These are phyloP conservation scores for Chloebia gouldiae DNA, from an alignment of 2,113 vertebrate species.

Conservation along the genomic window DNA sequence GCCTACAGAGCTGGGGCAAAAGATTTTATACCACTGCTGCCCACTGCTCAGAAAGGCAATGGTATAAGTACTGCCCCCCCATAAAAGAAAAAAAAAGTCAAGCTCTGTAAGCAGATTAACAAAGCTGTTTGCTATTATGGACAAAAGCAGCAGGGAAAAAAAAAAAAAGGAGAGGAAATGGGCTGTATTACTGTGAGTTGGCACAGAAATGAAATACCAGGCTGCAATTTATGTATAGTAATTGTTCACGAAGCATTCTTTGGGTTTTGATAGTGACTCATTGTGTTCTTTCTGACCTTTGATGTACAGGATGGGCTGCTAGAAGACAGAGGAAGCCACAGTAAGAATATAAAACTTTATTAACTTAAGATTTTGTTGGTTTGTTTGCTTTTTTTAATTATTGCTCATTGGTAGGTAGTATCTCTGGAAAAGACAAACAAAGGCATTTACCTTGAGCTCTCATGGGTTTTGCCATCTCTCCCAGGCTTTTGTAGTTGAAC, in stretches of 20 bases:
- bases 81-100: background rate
- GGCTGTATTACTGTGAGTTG: slow-evolving; percentile 56
- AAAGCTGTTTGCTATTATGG: slow-evolving; percentile 68
- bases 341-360: slow-evolving; percentile 66
- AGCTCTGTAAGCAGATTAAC: slow-evolving; percentile 56
- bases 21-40: background rate
- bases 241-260: slow-evolving; percentile 67
- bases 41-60: background rate
- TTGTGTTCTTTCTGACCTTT: slow-evolving; percentile 71
- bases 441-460: background rate
- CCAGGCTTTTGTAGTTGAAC: slow-evolving; percentile 4
- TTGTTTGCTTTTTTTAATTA: background rate
- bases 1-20: background rate
- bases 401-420: background rate
- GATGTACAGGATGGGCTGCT: slow-evolving; percentile 67
- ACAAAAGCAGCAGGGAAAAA: slow-evolving; percentile 59
- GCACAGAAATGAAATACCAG: slow-evolving; percentile 59
- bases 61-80: slow-evolving; percentile 14
- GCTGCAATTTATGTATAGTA: slow-evolving; percentile 66
- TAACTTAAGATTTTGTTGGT: slow-evolving; percentile 45
- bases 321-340: slow-evolving; percentile 60
- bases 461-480: background rate
- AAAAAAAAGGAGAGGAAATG: slow-evolving; percentile 44
- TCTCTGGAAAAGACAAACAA: background rate
- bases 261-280: slow-evolving; percentile 64